These are phyloP conservation scores for Phaethornis superciliosus DNA, from an alignment of 2,113 vertebrate genomes.

Conservation along the genomic window DNA sequence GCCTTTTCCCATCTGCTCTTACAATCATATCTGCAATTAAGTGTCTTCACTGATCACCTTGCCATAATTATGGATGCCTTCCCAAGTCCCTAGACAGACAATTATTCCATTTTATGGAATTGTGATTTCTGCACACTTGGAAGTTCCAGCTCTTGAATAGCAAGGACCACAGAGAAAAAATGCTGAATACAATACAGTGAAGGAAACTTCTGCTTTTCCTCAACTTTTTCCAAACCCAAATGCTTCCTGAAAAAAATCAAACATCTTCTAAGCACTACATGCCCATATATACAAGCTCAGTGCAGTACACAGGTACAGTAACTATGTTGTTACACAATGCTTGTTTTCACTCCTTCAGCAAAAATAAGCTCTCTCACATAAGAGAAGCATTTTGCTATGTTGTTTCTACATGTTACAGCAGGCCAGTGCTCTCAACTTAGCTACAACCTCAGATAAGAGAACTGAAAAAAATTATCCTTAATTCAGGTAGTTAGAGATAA, in stretches of 20 bases:
- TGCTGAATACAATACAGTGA: neutral
- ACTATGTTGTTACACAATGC: neutral
- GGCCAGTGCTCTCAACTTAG: neutral
- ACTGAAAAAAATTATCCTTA: neutral
- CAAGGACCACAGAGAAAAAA: neutral
- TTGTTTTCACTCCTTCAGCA: neutral
- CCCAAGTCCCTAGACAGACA: neutral
- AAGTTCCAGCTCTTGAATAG: neutral
- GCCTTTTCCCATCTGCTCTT: conserved; percentile 22
- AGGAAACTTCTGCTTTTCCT: neutral
- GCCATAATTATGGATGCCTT: neutral
- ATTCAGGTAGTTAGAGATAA: neutral
- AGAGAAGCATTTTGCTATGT: neutral
- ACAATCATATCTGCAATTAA: neutral
- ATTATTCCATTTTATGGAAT: neutral
- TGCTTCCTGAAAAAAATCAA: neutral
- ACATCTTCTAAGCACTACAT: neutral
- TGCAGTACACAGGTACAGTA: neutral
- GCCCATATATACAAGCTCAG: neutral
- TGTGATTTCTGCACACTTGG: neutral
- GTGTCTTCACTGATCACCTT: neutral
- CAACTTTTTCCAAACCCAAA: neutral
- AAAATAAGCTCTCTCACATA: neutral
- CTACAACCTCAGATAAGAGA: neutral
- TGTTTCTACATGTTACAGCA: neutral